Evolutionary conservation across 2,113 vertebrate species (phyloP).

Genomic region (Phycodurus eques): DNA sequence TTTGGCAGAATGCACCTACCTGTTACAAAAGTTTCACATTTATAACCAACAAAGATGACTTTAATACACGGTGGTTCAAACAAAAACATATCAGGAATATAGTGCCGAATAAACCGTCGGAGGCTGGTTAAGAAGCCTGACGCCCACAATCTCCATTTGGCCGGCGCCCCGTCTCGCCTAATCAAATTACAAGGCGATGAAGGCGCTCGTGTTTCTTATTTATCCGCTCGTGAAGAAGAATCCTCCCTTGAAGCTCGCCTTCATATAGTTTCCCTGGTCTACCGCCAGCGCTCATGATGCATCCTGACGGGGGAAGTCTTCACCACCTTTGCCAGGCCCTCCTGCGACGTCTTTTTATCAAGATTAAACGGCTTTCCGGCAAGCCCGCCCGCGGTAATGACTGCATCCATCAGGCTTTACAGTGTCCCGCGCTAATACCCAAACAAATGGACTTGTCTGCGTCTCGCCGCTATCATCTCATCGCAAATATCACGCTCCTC

Average conservation of each 20-base stretch:
- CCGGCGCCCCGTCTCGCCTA: constrained; percentile 70
- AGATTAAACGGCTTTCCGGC: constrained; percentile 53
- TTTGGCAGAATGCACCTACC: neutral
- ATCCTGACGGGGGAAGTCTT: constrained; percentile 26
- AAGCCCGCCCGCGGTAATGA: constrained; percentile 41
- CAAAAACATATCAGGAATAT: too few relatives aligned
- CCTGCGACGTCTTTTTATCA: constrained; percentile 47
- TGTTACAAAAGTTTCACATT: neutral
- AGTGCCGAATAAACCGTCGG: constrained; percentile 34
- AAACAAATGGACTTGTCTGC: constrained; percentile 55
- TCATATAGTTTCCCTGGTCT: neutral
- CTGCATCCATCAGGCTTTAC: constrained; percentile 61
- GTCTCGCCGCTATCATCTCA: constrained; percentile 41
- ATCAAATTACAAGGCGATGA: constrained; percentile 73
- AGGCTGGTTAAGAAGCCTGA: constrained; percentile 69
- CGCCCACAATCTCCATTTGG: constrained; percentile 70
- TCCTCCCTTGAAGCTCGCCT: neutral
- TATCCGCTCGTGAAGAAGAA: constrained; percentile 48
- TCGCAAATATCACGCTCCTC: constrained; percentile 20
- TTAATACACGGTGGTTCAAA: neutral
- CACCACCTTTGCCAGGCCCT: constrained; percentile 26
- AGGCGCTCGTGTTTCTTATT: constrained; percentile 71
- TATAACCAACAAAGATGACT: neutral
- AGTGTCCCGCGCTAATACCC: constrained; percentile 35
- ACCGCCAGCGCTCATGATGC: constrained; percentile 17